Conservation (phyloP, 2,113 vertebrate genomes). For the Grallaria varia region DNA sequence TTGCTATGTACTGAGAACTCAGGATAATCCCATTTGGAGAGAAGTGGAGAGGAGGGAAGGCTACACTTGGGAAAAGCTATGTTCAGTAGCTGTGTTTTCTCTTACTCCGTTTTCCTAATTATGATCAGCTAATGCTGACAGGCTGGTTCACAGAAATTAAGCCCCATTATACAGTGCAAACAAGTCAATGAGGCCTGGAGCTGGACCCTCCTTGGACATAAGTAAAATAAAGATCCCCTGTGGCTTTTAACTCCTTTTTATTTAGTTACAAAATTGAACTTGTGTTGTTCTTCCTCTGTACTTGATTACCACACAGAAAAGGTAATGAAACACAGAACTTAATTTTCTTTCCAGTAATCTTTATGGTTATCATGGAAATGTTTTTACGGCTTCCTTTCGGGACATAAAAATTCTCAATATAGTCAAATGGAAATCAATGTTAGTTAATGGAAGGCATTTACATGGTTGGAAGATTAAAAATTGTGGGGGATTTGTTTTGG, state of each 20-base stretch:
- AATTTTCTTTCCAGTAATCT: slow-evolving; percentile 21
- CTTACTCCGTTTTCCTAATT: slow-evolving; percentile 17
- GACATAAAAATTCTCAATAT: neutral
- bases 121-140: slow-evolving; percentile 26
- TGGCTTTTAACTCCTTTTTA: slow-evolving; percentile 56
- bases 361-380: slow-evolving; percentile 27
- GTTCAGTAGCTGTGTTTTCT: slow-evolving; percentile 18
- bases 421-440: neutral
- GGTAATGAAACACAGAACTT: slow-evolving; percentile 40
- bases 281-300: neutral
- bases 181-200: slow-evolving; percentile 1
- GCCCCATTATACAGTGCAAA: neutral
- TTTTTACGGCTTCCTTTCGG: slow-evolving; percentile 20
- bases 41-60: neutral
- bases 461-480: neutral
- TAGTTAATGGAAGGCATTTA: neutral
- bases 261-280: slow-evolving; percentile 50
- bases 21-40: slow-evolving; percentile 12
- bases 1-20: neutral
- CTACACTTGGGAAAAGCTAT: slow-evolving; percentile 7
- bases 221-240: slow-evolving; percentile 24
- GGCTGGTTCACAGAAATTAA: slow-evolving; percentile 26
- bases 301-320: slow-evolving; percentile 33
- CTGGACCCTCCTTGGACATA: neutral
- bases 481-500: neutral